phyloP scores from a whole-genome alignment of 2,888 invertebrate genomes.

The Hanleya hanleyi region DNA sequence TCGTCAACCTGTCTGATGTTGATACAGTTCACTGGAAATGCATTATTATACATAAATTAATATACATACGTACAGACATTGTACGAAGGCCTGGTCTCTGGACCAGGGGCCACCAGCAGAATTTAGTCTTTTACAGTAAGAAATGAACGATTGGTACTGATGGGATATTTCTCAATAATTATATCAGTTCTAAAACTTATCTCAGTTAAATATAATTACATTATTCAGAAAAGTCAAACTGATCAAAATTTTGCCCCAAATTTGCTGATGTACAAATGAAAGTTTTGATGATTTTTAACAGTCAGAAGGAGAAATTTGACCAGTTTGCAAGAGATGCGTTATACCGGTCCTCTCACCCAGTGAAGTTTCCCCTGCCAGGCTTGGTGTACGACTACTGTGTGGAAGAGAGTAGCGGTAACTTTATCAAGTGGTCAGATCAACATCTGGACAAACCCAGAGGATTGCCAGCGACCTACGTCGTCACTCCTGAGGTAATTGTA shows the following conservation, averaged over 20 bases:
- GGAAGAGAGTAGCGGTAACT: conserved; percentile 56
- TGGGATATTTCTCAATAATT: too few relatives aligned
- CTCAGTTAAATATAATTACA: neutral
- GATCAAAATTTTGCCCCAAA: neutral
- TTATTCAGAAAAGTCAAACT: neutral
- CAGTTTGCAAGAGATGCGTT: conserved; percentile 66
- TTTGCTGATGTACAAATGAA: neutral
- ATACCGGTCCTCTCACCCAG: conserved; percentile 61
- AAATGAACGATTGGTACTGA: too few relatives aligned
- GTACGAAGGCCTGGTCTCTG: too few relatives aligned
- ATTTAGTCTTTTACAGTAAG: too few relatives aligned
- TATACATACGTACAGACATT: too few relatives aligned
- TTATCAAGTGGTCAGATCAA: conserved; percentile 63
- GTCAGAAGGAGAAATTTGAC: conserved; percentile 64
- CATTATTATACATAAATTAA: neutral
- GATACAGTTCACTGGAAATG: too few relatives aligned
- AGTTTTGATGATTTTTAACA: conserved; percentile 33
- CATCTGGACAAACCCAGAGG: conserved; percentile 56
- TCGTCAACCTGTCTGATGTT: too few relatives aligned
- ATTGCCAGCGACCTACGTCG: conserved; percentile 53
- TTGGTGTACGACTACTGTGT: conserved; percentile 67
- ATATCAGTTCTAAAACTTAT: neutral
- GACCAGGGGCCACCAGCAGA: too few relatives aligned
- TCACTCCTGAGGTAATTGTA: conserved; percentile 64
- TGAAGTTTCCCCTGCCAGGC: conserved; percentile 60